These are phyloP conservation scores for Nomada fabriciana DNA, from an alignment of 2,888 invertebrate genomes.

Conservation along the genomic window DNA sequence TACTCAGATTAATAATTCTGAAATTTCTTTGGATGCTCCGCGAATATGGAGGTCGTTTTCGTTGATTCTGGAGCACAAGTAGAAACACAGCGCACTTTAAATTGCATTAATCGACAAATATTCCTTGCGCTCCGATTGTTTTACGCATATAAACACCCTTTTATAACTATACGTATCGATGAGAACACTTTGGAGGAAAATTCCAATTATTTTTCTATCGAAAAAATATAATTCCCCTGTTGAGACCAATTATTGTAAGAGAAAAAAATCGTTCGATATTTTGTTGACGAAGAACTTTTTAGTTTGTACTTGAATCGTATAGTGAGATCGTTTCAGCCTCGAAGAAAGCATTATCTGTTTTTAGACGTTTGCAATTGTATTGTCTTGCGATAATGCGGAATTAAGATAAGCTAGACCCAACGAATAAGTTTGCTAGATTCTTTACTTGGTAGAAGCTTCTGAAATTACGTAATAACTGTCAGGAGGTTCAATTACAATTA, in stretches of 20 bases:
- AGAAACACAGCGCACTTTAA: conserved; percentile 43
- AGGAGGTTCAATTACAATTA: conserved; percentile 31
- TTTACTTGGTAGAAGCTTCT: background rate
- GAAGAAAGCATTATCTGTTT: background rate
- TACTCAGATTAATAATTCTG: conserved; percentile 5
- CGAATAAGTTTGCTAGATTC: conserved; percentile 1
- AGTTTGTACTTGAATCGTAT: no score
- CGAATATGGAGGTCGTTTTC: conserved; percentile 42
- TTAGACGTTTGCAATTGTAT: background rate
- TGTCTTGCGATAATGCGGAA: background rate
- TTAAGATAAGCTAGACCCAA: background rate
- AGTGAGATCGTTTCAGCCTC: no score
- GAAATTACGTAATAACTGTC: conserved; percentile 31
- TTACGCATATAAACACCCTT: conserved; percentile 33
- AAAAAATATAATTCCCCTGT: no score
- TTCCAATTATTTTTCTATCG: no score
- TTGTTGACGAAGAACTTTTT: no score
- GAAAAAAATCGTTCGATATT: no score
- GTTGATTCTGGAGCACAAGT: conserved; percentile 12
- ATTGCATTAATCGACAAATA: conserved; percentile 45
- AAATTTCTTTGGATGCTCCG: conserved; percentile 17
- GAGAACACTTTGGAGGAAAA: background rate
- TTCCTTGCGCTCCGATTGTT: conserved; percentile 56
- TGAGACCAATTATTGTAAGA: no score
- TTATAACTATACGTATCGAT: background rate